Percentiles rank a stretch among this genome's conserved stretches.
These are phyloP conservation scores for Felis chaus DNA, from an alignment of 2,113 vertebrate genomes.

Conservation along the genomic window DNA sequence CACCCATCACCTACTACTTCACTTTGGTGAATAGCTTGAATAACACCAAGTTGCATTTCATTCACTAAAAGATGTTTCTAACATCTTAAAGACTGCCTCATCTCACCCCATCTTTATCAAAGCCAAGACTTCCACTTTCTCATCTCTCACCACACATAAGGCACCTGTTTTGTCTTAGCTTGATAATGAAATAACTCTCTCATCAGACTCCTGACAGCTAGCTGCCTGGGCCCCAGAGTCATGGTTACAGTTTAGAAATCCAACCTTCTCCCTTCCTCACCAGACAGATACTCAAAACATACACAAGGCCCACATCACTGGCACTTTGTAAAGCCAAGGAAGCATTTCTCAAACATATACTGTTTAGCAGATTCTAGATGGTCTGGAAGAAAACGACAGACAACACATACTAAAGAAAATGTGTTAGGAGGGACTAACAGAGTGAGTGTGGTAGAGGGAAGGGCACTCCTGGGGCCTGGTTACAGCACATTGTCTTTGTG, in stretches of 20 bases:
- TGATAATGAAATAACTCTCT: not conserved
- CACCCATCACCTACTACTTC: not conserved
- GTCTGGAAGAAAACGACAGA: not conserved
- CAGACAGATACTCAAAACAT: not conserved
- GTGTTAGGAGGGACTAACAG: not conserved
- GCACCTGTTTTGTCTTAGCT: not conserved
- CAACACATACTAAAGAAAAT: not conserved
- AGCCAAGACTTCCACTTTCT: not conserved
- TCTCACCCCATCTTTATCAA: not conserved
- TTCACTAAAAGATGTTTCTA: constrained; percentile 46
- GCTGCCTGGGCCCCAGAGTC: not conserved
- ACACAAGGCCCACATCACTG: not conserved
- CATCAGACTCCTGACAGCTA: not conserved
- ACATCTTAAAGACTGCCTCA: not conserved
- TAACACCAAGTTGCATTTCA: constrained; percentile 17
- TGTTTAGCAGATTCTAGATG: not conserved
- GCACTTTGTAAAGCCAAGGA: not conserved
- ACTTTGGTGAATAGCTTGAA: not conserved
- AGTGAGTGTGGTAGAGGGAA: not conserved
- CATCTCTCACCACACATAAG: not conserved
- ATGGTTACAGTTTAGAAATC: not conserved
- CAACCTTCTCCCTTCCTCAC: not conserved
- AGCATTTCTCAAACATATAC: not conserved
- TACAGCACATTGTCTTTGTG: accelerated
- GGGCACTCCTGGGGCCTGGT: not conserved